Percentiles rank a stretch among this genome's conserved stretches.
Conservation (phyloP, 2,888 invertebrate species). For the Ophioninae sp. region DNA sequence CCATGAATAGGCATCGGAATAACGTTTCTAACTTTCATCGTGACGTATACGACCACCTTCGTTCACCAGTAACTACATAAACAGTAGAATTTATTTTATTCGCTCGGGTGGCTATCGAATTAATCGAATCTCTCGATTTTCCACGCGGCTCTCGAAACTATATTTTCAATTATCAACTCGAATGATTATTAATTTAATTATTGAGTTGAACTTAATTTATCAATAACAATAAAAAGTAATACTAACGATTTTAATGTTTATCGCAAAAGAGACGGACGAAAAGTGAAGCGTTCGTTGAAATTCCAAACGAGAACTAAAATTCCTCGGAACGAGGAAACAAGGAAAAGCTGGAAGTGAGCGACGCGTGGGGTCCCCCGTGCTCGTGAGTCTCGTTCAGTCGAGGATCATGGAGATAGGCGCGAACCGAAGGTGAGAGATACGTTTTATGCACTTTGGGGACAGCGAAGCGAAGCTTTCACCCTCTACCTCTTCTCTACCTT, state of each 20-base stretch:
- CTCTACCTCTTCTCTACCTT: background rate
- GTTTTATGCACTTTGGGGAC: slow-evolving; percentile 33
- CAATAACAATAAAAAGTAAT: too few species aligned
- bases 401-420: slow-evolving; percentile 37
- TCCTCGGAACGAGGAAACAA: slow-evolving; percentile 6
- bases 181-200: too few species aligned
- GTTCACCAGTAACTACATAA: slow-evolving; percentile 40
- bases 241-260: too few species aligned
- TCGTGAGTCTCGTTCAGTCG: slow-evolving; percentile 34
- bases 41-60: slow-evolving; percentile 26
- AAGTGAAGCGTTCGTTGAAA: too few species aligned
- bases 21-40: slow-evolving; percentile 60
- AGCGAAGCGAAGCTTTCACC: slow-evolving; percentile 5
- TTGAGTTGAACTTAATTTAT: too few species aligned
- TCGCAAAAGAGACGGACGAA: too few species aligned
- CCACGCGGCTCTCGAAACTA: slow-evolving; percentile 17
- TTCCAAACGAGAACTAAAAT: slow-evolving; percentile 13
- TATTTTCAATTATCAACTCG: too few species aligned
- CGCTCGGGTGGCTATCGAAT: slow-evolving; percentile 52
- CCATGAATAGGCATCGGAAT: slow-evolving; percentile 40
- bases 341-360: slow-evolving; percentile 26
- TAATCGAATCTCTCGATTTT: slow-evolving; percentile 48
- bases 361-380: slow-evolving; percentile 38
- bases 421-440: slow-evolving; percentile 35
- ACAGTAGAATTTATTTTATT: slow-evolving; percentile 47